Percentiles rank a stretch among this genome's conserved stretches.
Conservation (phyloP, 2,113 vertebrate genomes). For the Nesospiza acunhae region DNA sequence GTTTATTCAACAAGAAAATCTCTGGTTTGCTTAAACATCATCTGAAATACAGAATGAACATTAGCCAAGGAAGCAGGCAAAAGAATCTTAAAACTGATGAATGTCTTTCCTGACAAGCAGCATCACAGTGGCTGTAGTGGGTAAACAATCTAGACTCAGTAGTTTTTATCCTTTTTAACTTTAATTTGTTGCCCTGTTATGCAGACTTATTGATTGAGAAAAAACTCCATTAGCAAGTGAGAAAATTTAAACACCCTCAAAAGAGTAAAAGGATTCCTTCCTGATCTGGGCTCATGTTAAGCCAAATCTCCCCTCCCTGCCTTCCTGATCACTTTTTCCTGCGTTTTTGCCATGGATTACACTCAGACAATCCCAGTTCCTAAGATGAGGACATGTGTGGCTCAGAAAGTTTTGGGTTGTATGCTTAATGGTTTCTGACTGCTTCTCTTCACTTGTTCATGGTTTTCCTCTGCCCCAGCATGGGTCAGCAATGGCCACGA, state of each 20-base stretch:
- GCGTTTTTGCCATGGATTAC: neutral
- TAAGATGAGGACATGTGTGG: neutral
- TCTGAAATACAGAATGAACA: neutral
- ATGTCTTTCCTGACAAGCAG: neutral
- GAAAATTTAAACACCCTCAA: neutral
- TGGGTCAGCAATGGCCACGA: rapidly evolving
- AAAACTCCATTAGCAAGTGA: neutral
- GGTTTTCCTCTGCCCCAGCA: neutral
- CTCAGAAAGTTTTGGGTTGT: neutral
- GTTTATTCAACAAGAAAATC: neutral
- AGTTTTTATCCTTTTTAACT: neutral
- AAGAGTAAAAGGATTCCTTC: neutral
- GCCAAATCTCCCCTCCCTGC: neutral
- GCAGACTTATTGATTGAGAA: neutral
- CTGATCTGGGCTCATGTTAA: neutral
- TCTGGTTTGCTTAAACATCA: neutral
- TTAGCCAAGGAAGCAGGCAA: neutral
- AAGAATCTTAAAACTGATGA: neutral
- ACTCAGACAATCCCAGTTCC: neutral
- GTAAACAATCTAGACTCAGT: neutral
- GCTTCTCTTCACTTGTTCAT: neutral
- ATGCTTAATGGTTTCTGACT: neutral
- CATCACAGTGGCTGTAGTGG: neutral
- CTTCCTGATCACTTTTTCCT: neutral
- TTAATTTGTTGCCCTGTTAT: neutral